These are phyloP conservation scores for Rhopalosiphum padi DNA, from an alignment of 1,140 invertebrate species.

Conservation along the genomic window DNA sequence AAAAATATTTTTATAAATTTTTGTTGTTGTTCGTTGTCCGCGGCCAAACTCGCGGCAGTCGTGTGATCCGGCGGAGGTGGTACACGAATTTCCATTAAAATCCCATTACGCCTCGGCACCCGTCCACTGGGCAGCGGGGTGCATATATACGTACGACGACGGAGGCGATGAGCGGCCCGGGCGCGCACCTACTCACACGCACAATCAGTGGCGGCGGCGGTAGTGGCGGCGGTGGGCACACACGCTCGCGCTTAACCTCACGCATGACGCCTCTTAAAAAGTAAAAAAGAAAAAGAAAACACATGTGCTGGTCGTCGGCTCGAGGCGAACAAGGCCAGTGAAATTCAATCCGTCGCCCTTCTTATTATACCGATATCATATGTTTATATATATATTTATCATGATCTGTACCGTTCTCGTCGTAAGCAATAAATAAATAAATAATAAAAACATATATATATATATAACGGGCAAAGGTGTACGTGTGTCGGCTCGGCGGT, in stretches of 20 bases:
- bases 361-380: background rate
- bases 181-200: background rate
- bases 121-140: background rate
- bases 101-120: background rate
- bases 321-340: no score
- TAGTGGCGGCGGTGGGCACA: background rate
- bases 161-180: background rate
- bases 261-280: background rate
- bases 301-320: background rate
- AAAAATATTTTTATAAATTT: background rate
- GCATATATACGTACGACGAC: background rate
- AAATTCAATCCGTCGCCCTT: background rate
- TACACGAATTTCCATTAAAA: constrained; percentile 42
- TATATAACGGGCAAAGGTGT: background rate
- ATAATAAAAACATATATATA: background rate
- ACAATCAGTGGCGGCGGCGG: background rate
- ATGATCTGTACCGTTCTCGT: no score
- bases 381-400: no score
- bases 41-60: no score
- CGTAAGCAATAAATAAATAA: background rate
- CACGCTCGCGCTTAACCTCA: background rate
- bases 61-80: background rate
- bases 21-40: background rate
- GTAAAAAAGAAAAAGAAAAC: background rate
- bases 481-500: background rate